Evolutionary conservation across 37 sponge, comb jelly and placozoan species (phyloP), one percentile per base, ranked within the genome.

Genomic region (Spongilla lacustris): DNA sequence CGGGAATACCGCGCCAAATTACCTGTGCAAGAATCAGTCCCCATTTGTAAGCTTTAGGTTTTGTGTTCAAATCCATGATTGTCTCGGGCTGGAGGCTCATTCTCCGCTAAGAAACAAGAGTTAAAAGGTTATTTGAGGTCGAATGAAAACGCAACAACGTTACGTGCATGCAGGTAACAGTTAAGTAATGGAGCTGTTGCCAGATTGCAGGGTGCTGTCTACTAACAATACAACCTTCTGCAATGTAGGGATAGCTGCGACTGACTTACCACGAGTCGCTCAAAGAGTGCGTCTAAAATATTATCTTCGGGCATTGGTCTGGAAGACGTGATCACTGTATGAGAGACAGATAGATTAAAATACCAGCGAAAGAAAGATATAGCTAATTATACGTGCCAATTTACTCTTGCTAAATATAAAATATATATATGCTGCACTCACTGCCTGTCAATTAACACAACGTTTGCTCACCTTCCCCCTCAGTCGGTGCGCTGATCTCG

Each of bases 11-110:
- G n/a, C n/a, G n/a, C n/a, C 68, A 81, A 22, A 71, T 23, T 76
- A 95, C 95, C 88, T 95, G 89, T 50, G 93, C 92, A 0, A 88
- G 37, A 32, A 95, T 86, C 26, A 95, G 77, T 69, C 84, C 85
- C 95, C 95, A 95, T 73, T 95, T 95, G 25, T 95, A 83, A 31
- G 92, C 89, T 80, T 71, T 72, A 23, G 75, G 83, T 69, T 81
- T 91, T 31, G 33, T 81, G 73, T 95, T 88, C 71, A 92, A 76
- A 37, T 92, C 95, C 19, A 88, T 87, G 3, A 87, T 85, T 75
- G 78, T 85, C 58, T 95, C 93, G 4, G 93, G 92, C 10, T 85
- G 36, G 29, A 95, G 83, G 17, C 89, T 82, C 88, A 92, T 70
- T 32, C 80, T 81, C n/a, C 84, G 81, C 95, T 95, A 49, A 19